Conservation (phyloP, 2,113 vertebrate genomes). For the Chaetodon auriga region DNA sequence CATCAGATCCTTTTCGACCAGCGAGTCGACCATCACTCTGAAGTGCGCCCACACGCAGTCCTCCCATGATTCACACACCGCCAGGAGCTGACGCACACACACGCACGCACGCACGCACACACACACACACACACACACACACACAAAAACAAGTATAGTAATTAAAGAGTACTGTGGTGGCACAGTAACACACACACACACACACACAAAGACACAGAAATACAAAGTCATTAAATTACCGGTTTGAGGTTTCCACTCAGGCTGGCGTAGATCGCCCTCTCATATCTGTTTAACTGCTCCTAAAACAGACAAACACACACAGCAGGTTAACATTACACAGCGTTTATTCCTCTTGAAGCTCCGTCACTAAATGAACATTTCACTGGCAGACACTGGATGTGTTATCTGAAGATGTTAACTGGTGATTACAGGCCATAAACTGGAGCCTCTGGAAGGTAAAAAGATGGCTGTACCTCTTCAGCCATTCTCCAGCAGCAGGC, state of each 20-base stretch:
- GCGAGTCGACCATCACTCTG: constrained; percentile 95
- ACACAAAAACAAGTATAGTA: no score
- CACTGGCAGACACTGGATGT: not conserved
- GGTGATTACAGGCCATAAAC: not conserved
- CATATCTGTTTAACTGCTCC: constrained; percentile 90
- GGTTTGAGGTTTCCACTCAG: constrained; percentile 97
- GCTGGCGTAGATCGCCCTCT: constrained; percentile 94
- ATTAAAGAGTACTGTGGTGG: no score
- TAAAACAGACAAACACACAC: constrained; percentile 66
- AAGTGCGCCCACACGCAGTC: constrained; percentile 97
- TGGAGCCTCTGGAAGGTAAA: not conserved
- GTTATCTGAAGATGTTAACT: not conserved
- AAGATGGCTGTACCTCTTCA: constrained; percentile 86
- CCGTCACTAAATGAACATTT: no score
- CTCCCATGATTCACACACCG: constrained; percentile 97
- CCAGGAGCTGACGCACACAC: constrained; percentile 87
- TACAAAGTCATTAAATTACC: constrained; percentile 77
- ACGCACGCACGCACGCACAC: not conserved
- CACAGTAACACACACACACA: not conserved
- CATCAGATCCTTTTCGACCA: constrained; percentile 95
- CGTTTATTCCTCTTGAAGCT: not conserved
- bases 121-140: not conserved
- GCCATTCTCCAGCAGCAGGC: constrained; percentile 97
- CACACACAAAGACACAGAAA: not conserved
- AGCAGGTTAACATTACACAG: not conserved